Conservation (phyloP, 2,113 vertebrate genomes). For the Callospermophilus lateralis region DNA sequence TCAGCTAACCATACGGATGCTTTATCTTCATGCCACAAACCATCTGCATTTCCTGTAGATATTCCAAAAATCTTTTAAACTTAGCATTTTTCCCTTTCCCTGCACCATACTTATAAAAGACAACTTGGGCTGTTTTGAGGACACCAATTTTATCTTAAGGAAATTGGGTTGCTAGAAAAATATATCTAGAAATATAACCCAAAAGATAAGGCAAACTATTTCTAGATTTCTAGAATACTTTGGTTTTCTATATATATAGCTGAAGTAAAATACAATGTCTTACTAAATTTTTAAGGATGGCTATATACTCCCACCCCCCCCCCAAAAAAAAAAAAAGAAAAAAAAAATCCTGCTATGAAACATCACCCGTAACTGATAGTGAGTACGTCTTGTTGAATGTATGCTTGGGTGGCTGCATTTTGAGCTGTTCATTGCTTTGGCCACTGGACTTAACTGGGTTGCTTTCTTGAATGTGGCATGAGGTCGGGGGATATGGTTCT, state of each 20-base stretch:
- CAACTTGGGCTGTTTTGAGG: constrained; percentile 36
- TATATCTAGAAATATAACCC: constrained; percentile 47
- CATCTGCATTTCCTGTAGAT: constrained; percentile 37
- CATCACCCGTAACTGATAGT: neutral
- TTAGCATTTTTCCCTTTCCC: neutral
- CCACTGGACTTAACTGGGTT: neutral
- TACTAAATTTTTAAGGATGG: neutral
- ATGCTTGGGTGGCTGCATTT: fast-evolving
- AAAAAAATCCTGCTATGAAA: neutral
- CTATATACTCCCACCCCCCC: neutral
- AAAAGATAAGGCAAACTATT: neutral
- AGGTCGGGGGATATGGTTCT: neutral
- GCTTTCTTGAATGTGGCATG: neutral
- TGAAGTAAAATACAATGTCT: neutral
- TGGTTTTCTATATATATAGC: neutral
- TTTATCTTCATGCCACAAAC: constrained; percentile 18
- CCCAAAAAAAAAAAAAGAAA: neutral
- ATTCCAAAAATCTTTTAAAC: constrained; percentile 19
- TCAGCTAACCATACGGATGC: neutral
- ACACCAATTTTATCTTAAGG: constrained; percentile 21
- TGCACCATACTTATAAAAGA: constrained; percentile 16
- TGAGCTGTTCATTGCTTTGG: neutral
- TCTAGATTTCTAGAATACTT: constrained; percentile 18
- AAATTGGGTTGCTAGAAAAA: constrained; percentile 40
- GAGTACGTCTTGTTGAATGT: neutral